Percentiles rank a stretch among this genome's conserved stretches.
These are phyloP conservation scores for Atrichornis clamosus DNA, from an alignment of 2,113 vertebrate species.

Conservation along the genomic window DNA sequence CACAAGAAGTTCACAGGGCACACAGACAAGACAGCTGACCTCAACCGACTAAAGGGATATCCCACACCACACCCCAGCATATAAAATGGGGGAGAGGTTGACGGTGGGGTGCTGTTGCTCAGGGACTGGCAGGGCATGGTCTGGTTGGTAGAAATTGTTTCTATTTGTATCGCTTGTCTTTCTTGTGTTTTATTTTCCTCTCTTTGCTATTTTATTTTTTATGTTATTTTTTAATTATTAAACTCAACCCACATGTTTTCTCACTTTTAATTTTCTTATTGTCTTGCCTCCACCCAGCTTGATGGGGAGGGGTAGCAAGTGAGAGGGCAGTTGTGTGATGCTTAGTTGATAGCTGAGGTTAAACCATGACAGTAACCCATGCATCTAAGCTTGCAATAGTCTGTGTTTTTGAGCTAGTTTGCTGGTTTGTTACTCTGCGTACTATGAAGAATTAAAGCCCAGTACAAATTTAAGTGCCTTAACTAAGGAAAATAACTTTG, in stretches of 20 bases:
- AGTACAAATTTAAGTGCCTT: neutral
- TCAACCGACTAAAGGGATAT: neutral
- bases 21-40: neutral
- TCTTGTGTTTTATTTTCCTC: neutral
- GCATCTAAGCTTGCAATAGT: neutral
- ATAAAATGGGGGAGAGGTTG: too few relatives aligned
- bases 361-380: neutral
- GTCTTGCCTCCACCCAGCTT: neutral
- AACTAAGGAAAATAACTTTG: neutral
- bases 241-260: neutral
- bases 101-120: too few relatives aligned
- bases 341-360: neutral
- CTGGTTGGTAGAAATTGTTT: fast-evolving
- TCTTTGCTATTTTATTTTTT: neutral
- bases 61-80: neutral
- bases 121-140: neutral
- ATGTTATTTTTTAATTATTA: too few relatives aligned
- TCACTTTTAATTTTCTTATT: neutral
- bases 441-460: neutral
- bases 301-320: neutral
- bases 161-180: neutral
- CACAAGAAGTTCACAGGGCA: fast-evolving
- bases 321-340: neutral
- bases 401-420: neutral
- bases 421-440: neutral